Evolutionary conservation across 2,888 invertebrate species (phyloP).

Genomic region (Synergus gifuensis): DNA sequence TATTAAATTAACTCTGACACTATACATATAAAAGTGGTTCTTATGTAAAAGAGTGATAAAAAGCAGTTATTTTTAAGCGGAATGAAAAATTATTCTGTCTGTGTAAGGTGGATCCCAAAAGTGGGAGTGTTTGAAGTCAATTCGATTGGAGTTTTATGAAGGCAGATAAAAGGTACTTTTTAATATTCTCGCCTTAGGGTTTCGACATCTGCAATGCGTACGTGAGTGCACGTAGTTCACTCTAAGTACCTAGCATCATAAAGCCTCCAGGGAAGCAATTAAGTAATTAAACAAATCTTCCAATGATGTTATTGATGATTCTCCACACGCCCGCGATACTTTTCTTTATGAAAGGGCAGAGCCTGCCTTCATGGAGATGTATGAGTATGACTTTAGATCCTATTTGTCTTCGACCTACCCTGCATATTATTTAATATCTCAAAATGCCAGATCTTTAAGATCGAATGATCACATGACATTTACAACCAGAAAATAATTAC

Average conservation of each 20-base stretch:
- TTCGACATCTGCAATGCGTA: constrained; percentile 61
- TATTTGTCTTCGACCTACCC: constrained; percentile 19
- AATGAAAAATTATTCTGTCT: background rate
- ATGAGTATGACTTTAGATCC: constrained; percentile 12
- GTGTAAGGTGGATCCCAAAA: background rate
- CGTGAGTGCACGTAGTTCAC: constrained; percentile 50
- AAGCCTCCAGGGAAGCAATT: constrained; percentile 76
- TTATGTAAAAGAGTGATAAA: too few relatives aligned
- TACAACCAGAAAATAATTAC: constrained; percentile 12
- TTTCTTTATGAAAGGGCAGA: constrained; percentile 33
- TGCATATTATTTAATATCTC: constrained; percentile 31
- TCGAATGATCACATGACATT: constrained; percentile 19
- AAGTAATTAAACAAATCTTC: constrained; percentile 77
- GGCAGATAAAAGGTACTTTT: constrained; percentile 60
- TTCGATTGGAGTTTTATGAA: constrained; percentile 55
- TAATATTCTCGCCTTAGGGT: constrained; percentile 60
- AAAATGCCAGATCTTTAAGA: constrained; percentile 18
- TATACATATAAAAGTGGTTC: too few relatives aligned
- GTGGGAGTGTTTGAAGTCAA: constrained; percentile 54
- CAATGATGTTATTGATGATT: constrained; percentile 70
- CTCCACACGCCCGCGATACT: constrained; percentile 58
- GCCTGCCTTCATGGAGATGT: background rate
- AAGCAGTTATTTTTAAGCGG: background rate
- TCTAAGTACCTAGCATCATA: constrained; percentile 47
- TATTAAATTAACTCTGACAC: too few relatives aligned